These are phyloP conservation scores for Steatornis caripensis DNA, from an alignment of 2,113 vertebrate genomes.

Conservation along the genomic window DNA sequence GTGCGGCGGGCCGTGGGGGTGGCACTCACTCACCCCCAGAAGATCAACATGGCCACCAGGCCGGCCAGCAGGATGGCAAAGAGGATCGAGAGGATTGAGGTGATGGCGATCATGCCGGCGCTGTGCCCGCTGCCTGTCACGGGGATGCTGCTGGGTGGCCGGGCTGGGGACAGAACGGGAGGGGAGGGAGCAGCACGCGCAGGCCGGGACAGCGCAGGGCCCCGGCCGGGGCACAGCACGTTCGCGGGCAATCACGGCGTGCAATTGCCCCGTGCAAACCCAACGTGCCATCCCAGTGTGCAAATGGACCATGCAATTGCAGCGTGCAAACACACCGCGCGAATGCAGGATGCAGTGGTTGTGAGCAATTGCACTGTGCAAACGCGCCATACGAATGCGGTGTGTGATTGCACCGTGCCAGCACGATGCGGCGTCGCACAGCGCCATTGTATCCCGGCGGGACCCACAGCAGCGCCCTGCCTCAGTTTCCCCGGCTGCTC, in stretches of 20 bases:
- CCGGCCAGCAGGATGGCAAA: conserved; percentile 49
- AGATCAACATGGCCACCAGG: conserved; percentile 15
- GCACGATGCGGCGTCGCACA: too few species aligned
- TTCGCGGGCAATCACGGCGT: fast-evolving
- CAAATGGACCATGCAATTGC: too few species aligned
- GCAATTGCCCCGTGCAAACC: background rate
- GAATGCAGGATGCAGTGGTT: too few species aligned
- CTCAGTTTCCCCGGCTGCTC: background rate
- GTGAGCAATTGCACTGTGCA: background rate
- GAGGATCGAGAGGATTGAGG: conserved; percentile 65
- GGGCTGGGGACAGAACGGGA: conserved; percentile 1
- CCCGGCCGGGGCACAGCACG: fast-evolving
- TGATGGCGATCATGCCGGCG: conserved; percentile 54
- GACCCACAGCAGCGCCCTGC: background rate
- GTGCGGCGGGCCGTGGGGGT: fast-evolving
- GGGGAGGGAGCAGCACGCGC: background rate
- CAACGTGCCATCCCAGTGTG: too few species aligned
- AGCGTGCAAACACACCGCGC: background rate
- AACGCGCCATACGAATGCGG: background rate
- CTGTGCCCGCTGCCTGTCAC: background rate
- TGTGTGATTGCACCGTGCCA: background rate
- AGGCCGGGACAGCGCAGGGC: fast-evolving
- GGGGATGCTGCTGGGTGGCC: background rate
- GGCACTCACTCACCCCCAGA: conserved; percentile 36
- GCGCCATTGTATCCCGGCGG: fast-evolving